Conservation (phyloP, 2,113 vertebrate genomes). For the Lamprotornis superbus region DNA sequence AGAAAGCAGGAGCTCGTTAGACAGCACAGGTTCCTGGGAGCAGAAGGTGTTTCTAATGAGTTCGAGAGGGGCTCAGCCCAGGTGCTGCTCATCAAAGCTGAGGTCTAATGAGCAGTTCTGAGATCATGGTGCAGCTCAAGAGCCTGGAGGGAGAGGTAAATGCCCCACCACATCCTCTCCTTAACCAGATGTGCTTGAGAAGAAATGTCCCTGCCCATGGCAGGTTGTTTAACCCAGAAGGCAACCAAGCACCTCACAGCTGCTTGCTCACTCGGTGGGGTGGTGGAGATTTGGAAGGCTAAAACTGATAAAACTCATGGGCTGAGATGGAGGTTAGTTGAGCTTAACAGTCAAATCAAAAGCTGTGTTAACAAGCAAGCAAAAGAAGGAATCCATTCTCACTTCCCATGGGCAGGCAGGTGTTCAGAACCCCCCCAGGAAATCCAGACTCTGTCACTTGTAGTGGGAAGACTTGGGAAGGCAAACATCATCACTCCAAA, state of each 20-base stretch:
- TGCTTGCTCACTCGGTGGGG: fast-evolving
- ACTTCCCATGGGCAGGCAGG: not conserved
- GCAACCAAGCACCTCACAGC: not conserved
- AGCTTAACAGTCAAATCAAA: not conserved
- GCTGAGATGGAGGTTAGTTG: not conserved
- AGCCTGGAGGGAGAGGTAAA: not conserved
- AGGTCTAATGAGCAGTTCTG: not conserved
- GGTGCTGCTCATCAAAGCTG: not conserved
- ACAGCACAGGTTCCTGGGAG: not conserved
- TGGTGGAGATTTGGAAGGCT: not conserved
- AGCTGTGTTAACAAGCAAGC: not conserved
- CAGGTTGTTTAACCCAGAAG: not conserved
- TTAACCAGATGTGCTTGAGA: not conserved
- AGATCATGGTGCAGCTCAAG: not conserved
- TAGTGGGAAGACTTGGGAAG: not conserved
- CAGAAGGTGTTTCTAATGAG: not conserved
- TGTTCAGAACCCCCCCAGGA: not conserved
- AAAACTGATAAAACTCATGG: not conserved
- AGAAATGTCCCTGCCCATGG: not conserved
- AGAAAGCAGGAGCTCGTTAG: not conserved
- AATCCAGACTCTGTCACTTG: fast-evolving
- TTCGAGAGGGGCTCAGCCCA: not conserved
- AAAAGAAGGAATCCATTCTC: not conserved
- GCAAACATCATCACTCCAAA: not conserved
- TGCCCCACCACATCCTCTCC: not conserved